Conservation (phyloP, 1,140 invertebrate species). For the Elysia chlorotica region DNA sequence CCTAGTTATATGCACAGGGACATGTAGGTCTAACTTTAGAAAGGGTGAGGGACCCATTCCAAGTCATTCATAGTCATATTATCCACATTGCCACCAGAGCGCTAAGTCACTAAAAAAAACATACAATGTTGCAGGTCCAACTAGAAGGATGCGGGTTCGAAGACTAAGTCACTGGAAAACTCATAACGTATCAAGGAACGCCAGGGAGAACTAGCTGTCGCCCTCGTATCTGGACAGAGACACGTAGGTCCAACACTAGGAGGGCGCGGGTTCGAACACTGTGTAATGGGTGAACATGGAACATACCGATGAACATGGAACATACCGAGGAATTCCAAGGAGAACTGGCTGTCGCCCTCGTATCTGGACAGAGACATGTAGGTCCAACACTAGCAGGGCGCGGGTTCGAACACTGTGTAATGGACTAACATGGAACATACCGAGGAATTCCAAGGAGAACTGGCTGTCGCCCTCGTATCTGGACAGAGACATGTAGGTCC, state of each 20-base stretch:
- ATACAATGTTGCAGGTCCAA: neutral
- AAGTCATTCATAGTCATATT: no score
- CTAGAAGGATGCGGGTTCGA: neutral
- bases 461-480: conserved; percentile 27
- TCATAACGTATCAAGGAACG: conserved; percentile 13
- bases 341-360: conserved; percentile 23
- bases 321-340: conserved; percentile 17
- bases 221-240: conserved; percentile 27
- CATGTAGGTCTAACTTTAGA: no score
- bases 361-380: conserved; percentile 27
- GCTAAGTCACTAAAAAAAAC: neutral
- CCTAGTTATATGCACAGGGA: no score
- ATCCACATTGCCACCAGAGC: no score
- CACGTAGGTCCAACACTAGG: conserved; percentile 31
- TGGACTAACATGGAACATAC: neutral
- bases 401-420: neutral
- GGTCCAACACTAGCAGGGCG: conserved; percentile 25
- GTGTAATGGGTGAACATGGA: neutral
- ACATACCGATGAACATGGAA: neutral
- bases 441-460: conserved; percentile 13
- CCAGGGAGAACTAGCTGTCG: conserved; percentile 14
- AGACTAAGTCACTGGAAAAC: neutral
- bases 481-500: conserved; percentile 27
- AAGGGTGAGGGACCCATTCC: no score
- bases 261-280: neutral